Base-by-base conservation (phyloP, 2,113 vertebrate species). In the Platysternon megacephalum region DNA sequence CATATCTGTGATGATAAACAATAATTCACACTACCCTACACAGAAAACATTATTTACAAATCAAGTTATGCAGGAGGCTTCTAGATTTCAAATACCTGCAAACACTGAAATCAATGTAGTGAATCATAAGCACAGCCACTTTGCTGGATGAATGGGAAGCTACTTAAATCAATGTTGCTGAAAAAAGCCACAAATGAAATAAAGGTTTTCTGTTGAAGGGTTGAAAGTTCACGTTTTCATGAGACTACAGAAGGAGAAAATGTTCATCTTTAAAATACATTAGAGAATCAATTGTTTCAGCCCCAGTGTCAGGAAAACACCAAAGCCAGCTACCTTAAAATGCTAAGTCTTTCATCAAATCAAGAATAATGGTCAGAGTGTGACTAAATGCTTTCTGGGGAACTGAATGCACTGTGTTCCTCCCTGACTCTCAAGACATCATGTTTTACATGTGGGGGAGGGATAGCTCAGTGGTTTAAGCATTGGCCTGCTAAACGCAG, bases 61-160 rank as follows among this genome's bases (percentile, higher is more conserved):
- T 86, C 46, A 19, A 11, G 14, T 46, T 86, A 90, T 92, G 81
- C 74, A 82, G 91, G 65, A 93, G 82, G 78, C 58, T 92, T 86
- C 61, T 89, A 93, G 48, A 82, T 88, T 94, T 65, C 86, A 85
- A 95, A 93, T 87, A 88, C 68, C 78, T 13, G 0, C 89, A 94
- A 95, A 89, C 95, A 96, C 26, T 81, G 80, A 89, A 83, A 82
- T 72, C 39, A 53, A 79, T 22, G 35, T 44, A 88, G 92, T 96
- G 88, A 96, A 94, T 97, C 91, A 95, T 87, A 93, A 93, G 55
- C 39, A 79, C 42, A 95, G 91, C 58, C 72, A 74, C 48, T 90
- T 81, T 32, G 51, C 56, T 88, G n/a, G 49, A 3, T 55, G n/a
- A 79, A 80, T n/a, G 68, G 32, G 61, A 89, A 95, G 90, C 21